Conservation (phyloP, 1,140 invertebrate species). For the roundworm (Caenorhabditis elegans) region DNA sequence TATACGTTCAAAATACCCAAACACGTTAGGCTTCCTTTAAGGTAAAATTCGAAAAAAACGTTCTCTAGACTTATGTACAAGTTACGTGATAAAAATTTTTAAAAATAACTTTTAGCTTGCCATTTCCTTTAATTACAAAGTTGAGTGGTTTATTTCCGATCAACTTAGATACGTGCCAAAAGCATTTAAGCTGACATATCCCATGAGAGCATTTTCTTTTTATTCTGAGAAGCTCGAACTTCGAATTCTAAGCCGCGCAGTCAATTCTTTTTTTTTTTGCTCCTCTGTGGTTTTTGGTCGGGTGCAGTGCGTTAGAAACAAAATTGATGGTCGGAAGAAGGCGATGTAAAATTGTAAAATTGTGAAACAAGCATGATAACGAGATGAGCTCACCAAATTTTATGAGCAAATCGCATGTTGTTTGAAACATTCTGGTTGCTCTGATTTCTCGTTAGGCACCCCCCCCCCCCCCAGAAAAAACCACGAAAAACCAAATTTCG, state of each 20-base stretch:
- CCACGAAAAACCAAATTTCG: neutral
- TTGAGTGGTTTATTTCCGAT: neutral
- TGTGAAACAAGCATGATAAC: neutral
- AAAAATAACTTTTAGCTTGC: no score
- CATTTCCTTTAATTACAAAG: no score
- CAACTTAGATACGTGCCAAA: neutral
- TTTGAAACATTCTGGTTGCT: conserved; percentile 11
- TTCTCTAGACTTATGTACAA: no score
- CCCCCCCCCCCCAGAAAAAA: neutral
- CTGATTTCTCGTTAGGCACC: neutral
- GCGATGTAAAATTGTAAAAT: no score
- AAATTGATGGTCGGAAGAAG: neutral
- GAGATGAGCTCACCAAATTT: conserved; percentile 6
- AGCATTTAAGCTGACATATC: neutral
- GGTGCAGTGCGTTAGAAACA: neutral
- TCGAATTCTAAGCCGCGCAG: neutral
- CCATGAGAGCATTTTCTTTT: neutral
- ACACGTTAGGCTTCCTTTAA: no score
- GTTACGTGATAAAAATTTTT: no score
- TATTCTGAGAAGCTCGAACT: neutral
- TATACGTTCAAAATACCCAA: no score
- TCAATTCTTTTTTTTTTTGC: neutral
- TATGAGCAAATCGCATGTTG: conserved; percentile 20
- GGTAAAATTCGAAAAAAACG: no score
- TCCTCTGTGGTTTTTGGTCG: neutral